Evolutionary conservation across 2,888 invertebrate genomes (phyloP).

Genomic region (Cyclophora punctaria): DNA sequence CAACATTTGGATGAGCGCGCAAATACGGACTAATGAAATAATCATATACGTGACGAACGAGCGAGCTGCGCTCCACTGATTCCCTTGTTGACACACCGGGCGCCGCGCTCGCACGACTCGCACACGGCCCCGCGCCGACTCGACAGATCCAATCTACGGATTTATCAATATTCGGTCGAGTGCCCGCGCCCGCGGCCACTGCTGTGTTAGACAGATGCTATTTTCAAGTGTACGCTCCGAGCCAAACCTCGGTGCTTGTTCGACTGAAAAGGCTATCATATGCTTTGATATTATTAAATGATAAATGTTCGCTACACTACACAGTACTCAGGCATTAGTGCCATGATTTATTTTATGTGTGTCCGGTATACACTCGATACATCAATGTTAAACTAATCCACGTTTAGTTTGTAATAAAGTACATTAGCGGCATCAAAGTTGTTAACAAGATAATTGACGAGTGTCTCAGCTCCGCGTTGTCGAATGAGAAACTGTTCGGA

Average conservation of each 20-base stretch:
- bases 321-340: too few relatives aligned
- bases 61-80: slow-evolving; percentile 52
- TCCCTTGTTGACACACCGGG: slow-evolving; percentile 48
- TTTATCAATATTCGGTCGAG: slow-evolving; percentile 50
- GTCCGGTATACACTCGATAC: too few relatives aligned
- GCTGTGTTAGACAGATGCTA: slow-evolving; percentile 43
- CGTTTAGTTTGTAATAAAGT: slow-evolving; percentile 1
- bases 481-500: slow-evolving; percentile 43
- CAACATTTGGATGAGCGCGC: slow-evolving; percentile 68
- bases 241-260: slow-evolving; percentile 24
- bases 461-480: slow-evolving; percentile 39
- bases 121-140: slow-evolving; percentile 6
- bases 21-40: slow-evolving; percentile 74
- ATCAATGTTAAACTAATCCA: too few relatives aligned
- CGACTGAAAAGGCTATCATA: slow-evolving; percentile 38
- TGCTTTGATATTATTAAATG: slow-evolving; percentile 14
- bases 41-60: slow-evolving; percentile 71
- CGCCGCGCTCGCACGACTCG: not conserved
- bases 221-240: slow-evolving; percentile 40
- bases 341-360: too few relatives aligned
- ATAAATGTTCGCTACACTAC: slow-evolving; percentile 1
- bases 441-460: not conserved
- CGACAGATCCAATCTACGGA: slow-evolving; percentile 31
- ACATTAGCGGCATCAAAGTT: slow-evolving; percentile 4
- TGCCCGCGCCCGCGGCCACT: slow-evolving; percentile 33